Evolutionary conservation across 2,113 vertebrate genomes (phyloP).

Genomic region (Turdus rufiventris): DNA sequence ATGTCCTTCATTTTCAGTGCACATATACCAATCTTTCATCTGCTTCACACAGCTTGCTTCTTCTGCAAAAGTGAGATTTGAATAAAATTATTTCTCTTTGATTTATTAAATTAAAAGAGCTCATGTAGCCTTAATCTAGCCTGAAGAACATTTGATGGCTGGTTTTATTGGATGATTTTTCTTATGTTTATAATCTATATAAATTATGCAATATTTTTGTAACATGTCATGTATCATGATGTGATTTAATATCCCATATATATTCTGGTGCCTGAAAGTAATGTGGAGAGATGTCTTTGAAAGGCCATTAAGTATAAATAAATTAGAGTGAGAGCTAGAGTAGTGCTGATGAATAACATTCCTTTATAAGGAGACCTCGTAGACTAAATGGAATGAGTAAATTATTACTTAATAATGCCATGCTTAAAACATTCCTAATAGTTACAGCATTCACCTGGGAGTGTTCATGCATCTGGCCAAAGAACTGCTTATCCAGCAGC

Average conservation of each 20-base stretch:
- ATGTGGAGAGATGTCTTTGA: conserved; percentile 42
- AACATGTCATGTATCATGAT: conserved; percentile 18
- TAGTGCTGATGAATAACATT: conserved; percentile 37
- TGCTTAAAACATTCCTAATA: conserved; percentile 37
- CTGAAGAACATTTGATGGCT: background rate
- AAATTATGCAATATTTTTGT: conserved; percentile 49
- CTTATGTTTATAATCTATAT: conserved; percentile 23
- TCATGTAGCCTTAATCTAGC: background rate
- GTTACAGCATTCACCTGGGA: conserved; percentile 18
- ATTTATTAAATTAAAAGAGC: conserved; percentile 11
- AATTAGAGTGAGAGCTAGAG: conserved; percentile 34
- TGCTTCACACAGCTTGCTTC: background rate
- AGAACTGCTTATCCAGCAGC: background rate
- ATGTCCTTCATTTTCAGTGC: background rate
- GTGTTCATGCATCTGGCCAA: background rate
- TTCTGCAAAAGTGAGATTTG: background rate
- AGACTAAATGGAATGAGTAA: conserved; percentile 36
- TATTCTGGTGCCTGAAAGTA: conserved; percentile 40
- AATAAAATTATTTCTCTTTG: background rate
- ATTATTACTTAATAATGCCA: conserved; percentile 46
- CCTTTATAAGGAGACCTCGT: background rate
- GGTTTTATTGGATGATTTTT: conserved; percentile 18
- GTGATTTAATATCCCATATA: conserved; percentile 46
- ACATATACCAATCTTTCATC: background rate
- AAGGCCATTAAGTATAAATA: conserved; percentile 52